Evolutionary conservation across 2,888 invertebrate genomes (phyloP).

Genomic region (Epinotia ramella): DNA sequence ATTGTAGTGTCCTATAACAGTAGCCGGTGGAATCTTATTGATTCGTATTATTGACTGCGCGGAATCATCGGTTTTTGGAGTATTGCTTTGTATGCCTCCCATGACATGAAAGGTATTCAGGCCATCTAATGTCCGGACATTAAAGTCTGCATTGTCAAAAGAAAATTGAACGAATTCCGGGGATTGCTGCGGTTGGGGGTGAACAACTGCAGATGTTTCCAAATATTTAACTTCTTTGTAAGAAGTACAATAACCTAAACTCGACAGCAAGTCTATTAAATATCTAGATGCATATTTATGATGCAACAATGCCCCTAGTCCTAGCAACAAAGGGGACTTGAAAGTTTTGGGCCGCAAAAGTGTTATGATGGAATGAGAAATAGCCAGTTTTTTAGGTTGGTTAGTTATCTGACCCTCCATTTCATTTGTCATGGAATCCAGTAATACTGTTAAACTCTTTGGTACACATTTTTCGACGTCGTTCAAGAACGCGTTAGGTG

Average conservation of each 20-base stretch:
- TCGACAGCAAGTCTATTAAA: constrained; percentile 39
- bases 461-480: background rate
- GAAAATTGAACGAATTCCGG: background rate
- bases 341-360: constrained; percentile 53
- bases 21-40: background rate
- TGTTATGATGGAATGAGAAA: constrained; percentile 60
- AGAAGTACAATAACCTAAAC: constrained; percentile 43
- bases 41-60: background rate
- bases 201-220: constrained; percentile 52
- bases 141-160: background rate
- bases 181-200: constrained; percentile 11
- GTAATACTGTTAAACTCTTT: background rate
- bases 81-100: background rate
- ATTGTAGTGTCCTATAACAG: background rate
- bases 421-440: background rate
- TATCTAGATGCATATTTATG: constrained; percentile 15
- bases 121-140: constrained; percentile 7
- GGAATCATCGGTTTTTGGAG: background rate
- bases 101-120: background rate
- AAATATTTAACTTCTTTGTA: constrained; percentile 40
- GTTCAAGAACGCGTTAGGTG: background rate
- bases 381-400: constrained; percentile 40
- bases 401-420: too few species aligned
- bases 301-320: constrained; percentile 22
- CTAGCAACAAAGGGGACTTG: constrained; percentile 44